phyloP scores from a whole-genome alignment of 2,797 vertebrate genomes.

The Erethizon dorsatum region DNA sequence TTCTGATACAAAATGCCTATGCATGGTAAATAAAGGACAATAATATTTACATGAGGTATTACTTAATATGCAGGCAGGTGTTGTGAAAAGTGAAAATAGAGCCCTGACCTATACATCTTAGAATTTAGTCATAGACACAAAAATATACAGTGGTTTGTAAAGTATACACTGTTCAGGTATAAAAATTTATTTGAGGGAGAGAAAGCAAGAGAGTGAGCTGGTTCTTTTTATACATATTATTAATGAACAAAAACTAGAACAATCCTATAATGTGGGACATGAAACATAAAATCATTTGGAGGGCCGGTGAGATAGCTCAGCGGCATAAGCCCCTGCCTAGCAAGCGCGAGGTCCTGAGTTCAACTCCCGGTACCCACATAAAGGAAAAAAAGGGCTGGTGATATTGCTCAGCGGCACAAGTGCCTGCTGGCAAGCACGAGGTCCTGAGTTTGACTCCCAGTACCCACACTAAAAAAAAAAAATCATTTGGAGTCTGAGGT shows the following conservation, averaged over 20 bases:
- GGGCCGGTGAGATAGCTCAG: no score
- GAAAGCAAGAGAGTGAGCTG: background rate
- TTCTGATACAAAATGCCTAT: background rate
- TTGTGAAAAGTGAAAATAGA: constrained; percentile 6
- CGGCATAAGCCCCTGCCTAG: no score
- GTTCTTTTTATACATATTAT: background rate
- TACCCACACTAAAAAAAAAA: no score
- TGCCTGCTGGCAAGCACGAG: no score
- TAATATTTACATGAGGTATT: background rate
- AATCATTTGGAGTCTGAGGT: background rate
- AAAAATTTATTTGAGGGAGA: background rate
- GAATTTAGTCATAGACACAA: background rate
- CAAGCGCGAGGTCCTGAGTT: no score
- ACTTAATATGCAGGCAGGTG: background rate
- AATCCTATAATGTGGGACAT: background rate
- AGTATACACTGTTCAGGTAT: background rate
- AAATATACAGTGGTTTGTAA: background rate
- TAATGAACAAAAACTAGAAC: constrained; percentile 25
- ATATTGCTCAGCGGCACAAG: no score
- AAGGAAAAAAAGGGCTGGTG: no score
- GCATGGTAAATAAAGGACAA: background rate
- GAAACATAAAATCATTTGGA: background rate
- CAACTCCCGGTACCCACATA: no score
- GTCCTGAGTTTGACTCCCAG: no score
- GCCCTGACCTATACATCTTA: background rate